Evolutionary conservation across 2,888 invertebrate species (phyloP), one percentile per base, ranked within the genome.

Genomic region (Pomacea canaliculata): DNA sequence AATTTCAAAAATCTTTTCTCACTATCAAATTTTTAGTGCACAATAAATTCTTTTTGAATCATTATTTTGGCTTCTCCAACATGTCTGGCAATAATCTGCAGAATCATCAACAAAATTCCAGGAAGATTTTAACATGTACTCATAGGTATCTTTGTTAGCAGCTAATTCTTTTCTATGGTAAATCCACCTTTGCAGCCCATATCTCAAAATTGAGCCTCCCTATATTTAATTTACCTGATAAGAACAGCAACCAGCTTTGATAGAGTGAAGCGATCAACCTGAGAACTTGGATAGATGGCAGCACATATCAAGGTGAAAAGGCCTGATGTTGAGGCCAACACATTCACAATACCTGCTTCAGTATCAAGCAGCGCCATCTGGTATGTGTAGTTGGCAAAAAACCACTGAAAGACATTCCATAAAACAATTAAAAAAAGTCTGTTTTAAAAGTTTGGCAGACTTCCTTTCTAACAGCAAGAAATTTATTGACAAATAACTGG

Each of bases 371-470:
- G 92, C 71, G 97, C 96, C 88, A 96, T 93, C 91, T 98, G 97
- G 92, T 96, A 97, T 76, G 96, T 94, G 90, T 97, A 97, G 92
- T 97, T 97, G 77, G 97, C 97, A 87, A 95, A 91, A 92, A 99
- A 97, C 97, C 98, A 98, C 96, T 97, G 83, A 71, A n/a, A 56
- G 37, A 37, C 37, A 37, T 37, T 37, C 37, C 37, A 37, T 37
- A 37, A 37, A 37, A 37, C 37, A 37, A 37, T 1, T 37, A 3
- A 5, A 37, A 37, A 37, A 37, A 3, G 1, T 37, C 37, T 37
- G 37, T 1, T 37, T 37, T 37, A 19, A 46, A 71, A 7, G 10
- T 46, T 1, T 62, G 62, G n/a, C 18, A 5, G 62, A 62, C 18
- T 62, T 37, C 37, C 0, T 37, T 37, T 37, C 37, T 37, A 5